phyloP scores from a whole-genome alignment of 2,797 vertebrate genomes.

The Pogoniulus pusillus region DNA sequence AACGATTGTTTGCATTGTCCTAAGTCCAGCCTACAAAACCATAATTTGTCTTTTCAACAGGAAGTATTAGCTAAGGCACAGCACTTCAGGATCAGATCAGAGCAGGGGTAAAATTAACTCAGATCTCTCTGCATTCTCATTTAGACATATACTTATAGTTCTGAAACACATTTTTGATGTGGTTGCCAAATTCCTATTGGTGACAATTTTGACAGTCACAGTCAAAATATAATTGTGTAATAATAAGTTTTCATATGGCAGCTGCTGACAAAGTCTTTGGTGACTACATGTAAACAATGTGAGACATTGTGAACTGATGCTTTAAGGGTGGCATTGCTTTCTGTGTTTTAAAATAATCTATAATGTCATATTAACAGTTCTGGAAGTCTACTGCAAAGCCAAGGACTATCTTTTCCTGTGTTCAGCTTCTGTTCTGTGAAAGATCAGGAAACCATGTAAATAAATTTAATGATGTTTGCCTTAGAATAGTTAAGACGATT shows the following conservation, averaged over 20 bases:
- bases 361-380: neutral
- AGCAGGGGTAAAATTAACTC: neutral
- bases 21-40: neutral
- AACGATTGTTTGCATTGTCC: neutral
- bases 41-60: neutral
- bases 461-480: neutral
- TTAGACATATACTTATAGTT: neutral
- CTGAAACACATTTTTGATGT: constrained; percentile 11
- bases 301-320: neutral
- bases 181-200: constrained; percentile 37
- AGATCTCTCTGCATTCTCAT: neutral
- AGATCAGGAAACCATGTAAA: neutral
- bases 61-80: neutral
- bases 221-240: constrained; percentile 45
- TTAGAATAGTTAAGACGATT: neutral
- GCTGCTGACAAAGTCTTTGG: constrained; percentile 1
- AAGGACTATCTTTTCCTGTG: neutral
- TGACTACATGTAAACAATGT: neutral
- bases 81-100: neutral
- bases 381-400: neutral
- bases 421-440: neutral
- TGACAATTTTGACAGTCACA: constrained; percentile 27
- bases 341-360: neutral
- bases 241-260: constrained; percentile 17
- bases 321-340: neutral